Evolutionary conservation across 2,888 invertebrate species (phyloP).

Genomic region (Dusona sp.): DNA sequence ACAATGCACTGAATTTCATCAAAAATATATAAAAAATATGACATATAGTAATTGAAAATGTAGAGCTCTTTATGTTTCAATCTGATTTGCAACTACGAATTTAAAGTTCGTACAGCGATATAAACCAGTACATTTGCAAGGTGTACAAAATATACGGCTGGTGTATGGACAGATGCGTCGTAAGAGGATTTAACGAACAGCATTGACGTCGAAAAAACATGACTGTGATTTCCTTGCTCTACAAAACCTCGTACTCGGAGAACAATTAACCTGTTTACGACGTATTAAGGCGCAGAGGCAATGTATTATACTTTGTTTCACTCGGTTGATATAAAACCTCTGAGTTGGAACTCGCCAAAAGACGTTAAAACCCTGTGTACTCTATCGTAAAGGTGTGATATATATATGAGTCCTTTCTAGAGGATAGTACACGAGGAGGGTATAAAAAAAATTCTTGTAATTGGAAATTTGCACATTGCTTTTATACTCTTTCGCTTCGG

Average conservation of each 20-base stretch:
- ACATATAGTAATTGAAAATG: not conserved
- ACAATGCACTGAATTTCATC: no score
- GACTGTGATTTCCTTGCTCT: slow-evolving; percentile 35
- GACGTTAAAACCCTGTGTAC: slow-evolving; percentile 54
- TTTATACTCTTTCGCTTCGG: not conserved
- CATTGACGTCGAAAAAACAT: slow-evolving; percentile 44
- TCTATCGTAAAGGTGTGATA: slow-evolving; percentile 50
- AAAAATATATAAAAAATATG: not conserved
- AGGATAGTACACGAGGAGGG: slow-evolving; percentile 31
- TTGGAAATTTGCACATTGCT: not conserved
- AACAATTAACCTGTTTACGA: slow-evolving; percentile 57
- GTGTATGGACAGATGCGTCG: slow-evolving; percentile 19
- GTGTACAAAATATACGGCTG: slow-evolving; percentile 7
- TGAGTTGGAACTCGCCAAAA: slow-evolving; percentile 44
- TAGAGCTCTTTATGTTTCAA: not conserved
- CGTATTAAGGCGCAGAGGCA: slow-evolving; percentile 26
- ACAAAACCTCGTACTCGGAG: slow-evolving; percentile 11
- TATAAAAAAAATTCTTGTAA: slow-evolving; percentile 21
- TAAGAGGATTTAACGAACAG: slow-evolving; percentile 46
- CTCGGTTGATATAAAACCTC: slow-evolving; percentile 57
- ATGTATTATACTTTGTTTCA: slow-evolving; percentile 56
- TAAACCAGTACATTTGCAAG: not conserved
- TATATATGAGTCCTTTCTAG: not conserved
- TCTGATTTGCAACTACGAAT: not conserved
- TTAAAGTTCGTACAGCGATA: not conserved